A percentile compares a stretch with the other conserved stretches of the same genome.
Conservation (phyloP, 2,113 vertebrate genomes). For the Toxostoma redivivum region DNA sequence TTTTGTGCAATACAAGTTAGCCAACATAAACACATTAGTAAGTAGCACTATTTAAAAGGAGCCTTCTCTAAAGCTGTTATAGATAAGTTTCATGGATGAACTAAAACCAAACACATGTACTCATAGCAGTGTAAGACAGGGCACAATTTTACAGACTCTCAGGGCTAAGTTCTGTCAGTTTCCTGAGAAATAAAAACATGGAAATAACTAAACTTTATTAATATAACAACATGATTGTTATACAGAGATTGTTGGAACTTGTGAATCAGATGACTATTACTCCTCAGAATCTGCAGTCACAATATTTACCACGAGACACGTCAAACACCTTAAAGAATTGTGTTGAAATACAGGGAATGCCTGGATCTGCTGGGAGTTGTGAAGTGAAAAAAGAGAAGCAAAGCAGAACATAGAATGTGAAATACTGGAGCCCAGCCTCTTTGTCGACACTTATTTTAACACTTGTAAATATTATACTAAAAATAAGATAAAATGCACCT, state of each 20-base stretch:
- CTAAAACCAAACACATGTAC: background rate
- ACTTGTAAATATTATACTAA: background rate
- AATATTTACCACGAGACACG: background rate
- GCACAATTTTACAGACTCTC: background rate
- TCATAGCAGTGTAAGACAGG: background rate
- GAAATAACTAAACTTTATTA: background rate
- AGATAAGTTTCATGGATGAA: background rate
- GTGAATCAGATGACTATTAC: background rate
- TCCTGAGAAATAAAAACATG: background rate
- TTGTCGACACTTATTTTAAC: background rate
- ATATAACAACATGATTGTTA: too few species aligned
- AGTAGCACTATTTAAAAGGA: background rate
- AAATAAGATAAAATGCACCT: background rate
- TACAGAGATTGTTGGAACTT: background rate
- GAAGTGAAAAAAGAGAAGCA: background rate
- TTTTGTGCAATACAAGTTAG: background rate
- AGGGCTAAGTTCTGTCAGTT: background rate
- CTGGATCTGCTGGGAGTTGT: background rate
- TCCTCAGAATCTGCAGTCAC: background rate
- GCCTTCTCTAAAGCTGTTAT: background rate
- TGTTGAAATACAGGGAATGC: background rate
- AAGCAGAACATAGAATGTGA: background rate
- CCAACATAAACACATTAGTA: background rate
- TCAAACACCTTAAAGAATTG: background rate
- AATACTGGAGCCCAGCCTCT: background rate